These are phyloP conservation scores for Heliopora coerulea DNA, from an alignment of 92 coral and sea anemone genomes.

Conservation along the genomic window DNA sequence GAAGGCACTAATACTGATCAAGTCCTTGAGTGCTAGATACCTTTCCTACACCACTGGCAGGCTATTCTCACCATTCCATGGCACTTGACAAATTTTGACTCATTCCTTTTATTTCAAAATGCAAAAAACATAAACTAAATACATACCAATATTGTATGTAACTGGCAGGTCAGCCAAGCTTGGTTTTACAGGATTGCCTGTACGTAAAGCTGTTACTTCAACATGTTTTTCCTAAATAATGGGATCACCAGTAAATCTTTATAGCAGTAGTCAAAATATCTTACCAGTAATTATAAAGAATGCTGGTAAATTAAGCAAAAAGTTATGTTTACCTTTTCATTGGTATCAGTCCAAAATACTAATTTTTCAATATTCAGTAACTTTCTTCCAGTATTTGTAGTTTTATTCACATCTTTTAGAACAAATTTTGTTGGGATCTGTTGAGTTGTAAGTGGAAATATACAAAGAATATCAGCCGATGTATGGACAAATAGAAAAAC, in stretches of 20 bases:
- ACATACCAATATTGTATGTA: slow-evolving; percentile 69
- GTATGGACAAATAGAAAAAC: too few species aligned
- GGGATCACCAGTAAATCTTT: background rate
- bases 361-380: slow-evolving; percentile 81
- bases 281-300: too few species aligned
- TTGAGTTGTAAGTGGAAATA: background rate
- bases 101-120: too few species aligned
- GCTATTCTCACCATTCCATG: too few species aligned
- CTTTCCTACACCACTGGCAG: too few species aligned
- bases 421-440: slow-evolving; percentile 85
- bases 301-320: too few species aligned
- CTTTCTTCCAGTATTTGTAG: slow-evolving; percentile 55
- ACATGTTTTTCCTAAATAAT: slow-evolving; percentile 68
- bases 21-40: too few species aligned
- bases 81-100: too few species aligned
- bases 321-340: slow-evolving; percentile 41
- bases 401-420: slow-evolving; percentile 52
- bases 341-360: slow-evolving; percentile 54
- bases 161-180: slow-evolving; percentile 66
- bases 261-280: background rate
- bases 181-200: slow-evolving; percentile 64
- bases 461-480: too few species aligned
- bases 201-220: slow-evolving; percentile 73
- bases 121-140: too few species aligned
- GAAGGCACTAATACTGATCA: too few species aligned